Percentiles rank a stretch among this genome's conserved stretches.
Conservation (phyloP, 2,888 invertebrate genomes). For the Trichopria drosophilae region DNA sequence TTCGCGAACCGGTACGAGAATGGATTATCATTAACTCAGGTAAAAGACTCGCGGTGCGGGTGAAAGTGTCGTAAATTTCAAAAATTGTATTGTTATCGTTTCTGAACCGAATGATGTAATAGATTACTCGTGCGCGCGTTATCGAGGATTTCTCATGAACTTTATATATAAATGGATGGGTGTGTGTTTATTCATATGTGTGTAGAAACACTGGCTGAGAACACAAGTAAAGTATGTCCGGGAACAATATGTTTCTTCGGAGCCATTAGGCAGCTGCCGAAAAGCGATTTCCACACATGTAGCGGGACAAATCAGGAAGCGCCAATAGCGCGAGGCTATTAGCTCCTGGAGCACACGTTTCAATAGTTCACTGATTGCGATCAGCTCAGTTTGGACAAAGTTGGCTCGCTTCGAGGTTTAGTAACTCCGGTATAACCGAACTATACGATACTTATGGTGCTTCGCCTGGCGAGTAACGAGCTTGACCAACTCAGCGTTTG, state of each 20-base stretch:
- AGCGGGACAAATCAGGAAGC: slow-evolving; percentile 12
- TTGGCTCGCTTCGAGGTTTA: slow-evolving; percentile 5
- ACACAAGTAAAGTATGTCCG: too few species aligned
- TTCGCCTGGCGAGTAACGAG: slow-evolving; percentile 12
- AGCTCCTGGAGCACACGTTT: slow-evolving; percentile 28
- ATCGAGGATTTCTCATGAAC: too few species aligned
- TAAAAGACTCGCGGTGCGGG: slow-evolving; percentile 5
- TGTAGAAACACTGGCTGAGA: too few species aligned
- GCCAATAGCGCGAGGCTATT: neutral
- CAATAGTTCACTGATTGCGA: slow-evolving; percentile 38
- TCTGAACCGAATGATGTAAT: too few species aligned
- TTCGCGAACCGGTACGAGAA: too few species aligned
- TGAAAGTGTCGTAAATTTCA: slow-evolving; percentile 22
- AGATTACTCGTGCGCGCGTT: neutral
- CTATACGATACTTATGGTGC: slow-evolving; percentile 18
- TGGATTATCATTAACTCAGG: too few species aligned
- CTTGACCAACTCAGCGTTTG: slow-evolving; percentile 9
- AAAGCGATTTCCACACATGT: too few species aligned
- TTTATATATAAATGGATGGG: too few species aligned
- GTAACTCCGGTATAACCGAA: slow-evolving; percentile 4
- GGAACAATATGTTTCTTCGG: too few species aligned
- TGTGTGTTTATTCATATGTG: too few species aligned
- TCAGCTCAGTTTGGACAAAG: slow-evolving; percentile 13
- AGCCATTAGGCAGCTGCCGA: too few species aligned
- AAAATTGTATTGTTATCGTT: slow-evolving; percentile 22